Evolutionary conservation across 2,797 vertebrate species (phyloP).

Genomic region (Halcyon badia): DNA sequence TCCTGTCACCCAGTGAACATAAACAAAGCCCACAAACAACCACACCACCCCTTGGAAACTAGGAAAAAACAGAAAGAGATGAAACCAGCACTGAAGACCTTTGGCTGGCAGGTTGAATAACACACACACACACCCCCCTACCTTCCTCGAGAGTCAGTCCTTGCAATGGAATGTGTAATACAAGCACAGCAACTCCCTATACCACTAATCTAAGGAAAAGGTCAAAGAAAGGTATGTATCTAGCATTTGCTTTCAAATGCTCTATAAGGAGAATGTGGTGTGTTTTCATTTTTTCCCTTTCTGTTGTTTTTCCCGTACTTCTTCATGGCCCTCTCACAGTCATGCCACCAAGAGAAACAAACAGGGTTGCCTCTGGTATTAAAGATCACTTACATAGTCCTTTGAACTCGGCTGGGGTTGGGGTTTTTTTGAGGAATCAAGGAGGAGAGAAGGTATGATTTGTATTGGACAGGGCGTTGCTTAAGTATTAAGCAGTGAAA

Average conservation of each 20-base stretch:
- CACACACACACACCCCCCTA: background rate
- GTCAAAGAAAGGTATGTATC: conserved; percentile 81
- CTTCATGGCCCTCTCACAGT: background rate
- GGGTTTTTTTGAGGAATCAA: background rate
- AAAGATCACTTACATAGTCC: background rate
- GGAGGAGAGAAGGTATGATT: background rate
- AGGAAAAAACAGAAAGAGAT: background rate
- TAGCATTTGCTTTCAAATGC: conserved; percentile 29
- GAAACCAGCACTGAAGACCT: background rate
- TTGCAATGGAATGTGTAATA: conserved; percentile 38
- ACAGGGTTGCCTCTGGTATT: background rate
- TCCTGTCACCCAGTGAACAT: conserved; percentile 1
- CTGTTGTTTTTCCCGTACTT: background rate
- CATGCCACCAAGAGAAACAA: background rate
- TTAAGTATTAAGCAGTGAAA: background rate
- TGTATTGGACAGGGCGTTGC: background rate
- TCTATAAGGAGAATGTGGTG: background rate
- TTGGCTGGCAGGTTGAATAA: background rate
- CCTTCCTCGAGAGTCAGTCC: background rate
- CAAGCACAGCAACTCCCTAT: conserved; percentile 53
- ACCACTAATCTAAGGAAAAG: conserved; percentile 82
- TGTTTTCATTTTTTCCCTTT: background rate
- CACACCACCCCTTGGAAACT: background rate
- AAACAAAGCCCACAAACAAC: conserved; percentile 39
- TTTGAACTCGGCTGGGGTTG: background rate